These are phyloP conservation scores for Parauchenoglanis ngamensis DNA, from an alignment of 2,797 vertebrate genomes.

Conservation along the genomic window DNA sequence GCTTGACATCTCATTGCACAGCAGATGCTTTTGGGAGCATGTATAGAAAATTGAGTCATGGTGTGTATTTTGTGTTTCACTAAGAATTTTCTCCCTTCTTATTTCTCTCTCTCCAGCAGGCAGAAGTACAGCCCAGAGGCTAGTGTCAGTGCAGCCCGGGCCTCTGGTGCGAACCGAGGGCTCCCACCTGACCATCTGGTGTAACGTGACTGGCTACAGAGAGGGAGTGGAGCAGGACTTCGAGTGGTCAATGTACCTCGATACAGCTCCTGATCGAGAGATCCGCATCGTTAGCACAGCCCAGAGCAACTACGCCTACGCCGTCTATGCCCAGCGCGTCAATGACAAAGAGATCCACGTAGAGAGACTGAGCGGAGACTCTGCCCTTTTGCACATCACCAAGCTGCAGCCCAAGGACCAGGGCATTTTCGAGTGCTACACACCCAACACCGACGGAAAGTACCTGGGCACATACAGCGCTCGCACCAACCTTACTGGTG, in stretches of 20 bases:
- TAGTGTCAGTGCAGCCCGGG: slow-evolving; percentile 81
- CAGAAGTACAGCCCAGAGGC: slow-evolving; percentile 74
- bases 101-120: slow-evolving; percentile 63
- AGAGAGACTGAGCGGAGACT: slow-evolving; percentile 81
- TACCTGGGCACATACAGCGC: slow-evolving; percentile 86
- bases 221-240: slow-evolving; percentile 84
- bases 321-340: slow-evolving; percentile 78
- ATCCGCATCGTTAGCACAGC: slow-evolving; percentile 88
- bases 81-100: slow-evolving; percentile 30
- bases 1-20: slow-evolving; percentile 17
- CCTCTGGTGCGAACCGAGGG: slow-evolving; percentile 81
- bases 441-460: slow-evolving; percentile 80
- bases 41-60: not conserved
- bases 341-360: slow-evolving; percentile 80
- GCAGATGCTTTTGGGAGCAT: not conserved
- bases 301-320: slow-evolving; percentile 82
- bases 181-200: slow-evolving; percentile 84
- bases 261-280: slow-evolving; percentile 72
- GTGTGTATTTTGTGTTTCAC: not conserved
- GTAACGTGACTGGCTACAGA: slow-evolving; percentile 83
- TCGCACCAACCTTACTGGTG: slow-evolving; percentile 83
- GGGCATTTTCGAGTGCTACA: slow-evolving; percentile 90
- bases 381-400: slow-evolving; percentile 84
- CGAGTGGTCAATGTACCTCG: slow-evolving; percentile 89
- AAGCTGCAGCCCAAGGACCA: slow-evolving; percentile 82